Conservation (phyloP, 2,888 invertebrate species). For the Drosophila testacea region DNA sequence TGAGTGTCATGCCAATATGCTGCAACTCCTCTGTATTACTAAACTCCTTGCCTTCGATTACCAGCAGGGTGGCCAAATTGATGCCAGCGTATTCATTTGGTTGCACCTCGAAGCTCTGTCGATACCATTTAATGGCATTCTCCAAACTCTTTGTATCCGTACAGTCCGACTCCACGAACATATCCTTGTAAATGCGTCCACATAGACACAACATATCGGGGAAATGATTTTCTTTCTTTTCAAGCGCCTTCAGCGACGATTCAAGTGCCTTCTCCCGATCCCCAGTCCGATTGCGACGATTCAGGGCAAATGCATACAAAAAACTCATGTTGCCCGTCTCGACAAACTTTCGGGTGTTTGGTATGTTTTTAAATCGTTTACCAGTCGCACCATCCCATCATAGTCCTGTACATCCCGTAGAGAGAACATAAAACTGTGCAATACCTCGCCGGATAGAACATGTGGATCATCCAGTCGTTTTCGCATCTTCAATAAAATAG, state of each 20-base stretch:
- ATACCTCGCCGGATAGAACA: conserved; percentile 97
- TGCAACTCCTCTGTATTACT: conserved; percentile 95
- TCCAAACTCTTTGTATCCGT: conserved; percentile 94
- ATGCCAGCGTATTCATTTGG: conserved; percentile 99
- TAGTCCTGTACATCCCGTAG: conserved; percentile 97
- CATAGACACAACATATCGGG: conserved; percentile 99
- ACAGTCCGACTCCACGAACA: conserved; percentile 98
- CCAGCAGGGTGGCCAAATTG: conserved; percentile 97
- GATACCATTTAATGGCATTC: conserved; percentile 98
- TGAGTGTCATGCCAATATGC: conserved; percentile 97
- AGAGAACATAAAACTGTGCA: conserved; percentile 96
- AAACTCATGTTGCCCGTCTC: conserved; percentile 96
- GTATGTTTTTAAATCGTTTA: conserved; percentile 96
- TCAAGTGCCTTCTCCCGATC: conserved; percentile 97
- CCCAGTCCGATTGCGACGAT: conserved; percentile 96
- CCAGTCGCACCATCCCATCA: conserved; percentile 98
- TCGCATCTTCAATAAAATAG: conserved; percentile 88
- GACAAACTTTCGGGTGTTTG: conserved; percentile 94
- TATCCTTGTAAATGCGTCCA: conserved; percentile 98
- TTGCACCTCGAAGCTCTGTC: conserved; percentile 98
- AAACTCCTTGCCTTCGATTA: conserved; percentile 98
- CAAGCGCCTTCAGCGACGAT: conserved; percentile 95
- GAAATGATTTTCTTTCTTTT: conserved; percentile 96
- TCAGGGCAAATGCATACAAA: conserved; percentile 98
- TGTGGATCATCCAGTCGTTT: conserved; percentile 98